Conservation (phyloP, 2,797 vertebrate genomes). For the Hippocampus kuda region DNA sequence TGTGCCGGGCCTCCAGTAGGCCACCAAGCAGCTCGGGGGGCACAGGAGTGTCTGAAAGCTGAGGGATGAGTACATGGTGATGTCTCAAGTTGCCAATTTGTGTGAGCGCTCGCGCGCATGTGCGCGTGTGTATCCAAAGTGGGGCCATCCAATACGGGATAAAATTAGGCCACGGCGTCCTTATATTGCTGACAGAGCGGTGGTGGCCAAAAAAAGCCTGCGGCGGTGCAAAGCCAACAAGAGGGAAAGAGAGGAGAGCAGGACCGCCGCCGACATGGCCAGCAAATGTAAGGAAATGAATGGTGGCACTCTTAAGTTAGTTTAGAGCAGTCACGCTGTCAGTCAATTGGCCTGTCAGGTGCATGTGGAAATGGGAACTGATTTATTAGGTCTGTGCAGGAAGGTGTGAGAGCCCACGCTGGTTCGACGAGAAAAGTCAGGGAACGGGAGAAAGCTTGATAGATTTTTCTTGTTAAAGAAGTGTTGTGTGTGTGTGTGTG, state of each 20-base stretch:
- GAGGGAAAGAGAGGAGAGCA: constrained; percentile 41
- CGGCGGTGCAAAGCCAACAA: constrained; percentile 35
- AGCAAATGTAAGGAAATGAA: constrained; percentile 69
- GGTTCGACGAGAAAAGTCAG: constrained; percentile 20
- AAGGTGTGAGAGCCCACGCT: constrained; percentile 4
- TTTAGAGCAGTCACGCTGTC: constrained; percentile 7
- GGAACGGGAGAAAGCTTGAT: not conserved
- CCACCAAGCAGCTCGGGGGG: constrained; percentile 19
- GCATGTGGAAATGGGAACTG: constrained; percentile 7
- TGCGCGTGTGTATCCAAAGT: constrained; percentile 49
- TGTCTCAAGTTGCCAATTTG: constrained; percentile 53
- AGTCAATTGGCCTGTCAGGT: constrained; percentile 14
- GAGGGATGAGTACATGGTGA: constrained; percentile 48
- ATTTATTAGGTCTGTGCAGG: constrained; percentile 20
- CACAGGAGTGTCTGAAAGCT: constrained; percentile 30
- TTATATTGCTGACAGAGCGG: constrained; percentile 68
- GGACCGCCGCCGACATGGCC: constrained; percentile 64
- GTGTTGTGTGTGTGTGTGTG: no score
- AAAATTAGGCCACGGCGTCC: constrained; percentile 71
- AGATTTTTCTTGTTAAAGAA: not conserved
- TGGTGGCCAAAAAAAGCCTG: constrained; percentile 70
- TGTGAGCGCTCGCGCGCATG: constrained; percentile 24
- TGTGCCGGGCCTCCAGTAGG: not conserved
- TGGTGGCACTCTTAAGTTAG: constrained; percentile 21
- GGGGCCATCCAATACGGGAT: constrained; percentile 63